Evolutionary conservation across 2,888 invertebrate genomes (phyloP), one percentile per base, ranked within the genome.

Genomic region (Gastracanthus pulcherrimus): DNA sequence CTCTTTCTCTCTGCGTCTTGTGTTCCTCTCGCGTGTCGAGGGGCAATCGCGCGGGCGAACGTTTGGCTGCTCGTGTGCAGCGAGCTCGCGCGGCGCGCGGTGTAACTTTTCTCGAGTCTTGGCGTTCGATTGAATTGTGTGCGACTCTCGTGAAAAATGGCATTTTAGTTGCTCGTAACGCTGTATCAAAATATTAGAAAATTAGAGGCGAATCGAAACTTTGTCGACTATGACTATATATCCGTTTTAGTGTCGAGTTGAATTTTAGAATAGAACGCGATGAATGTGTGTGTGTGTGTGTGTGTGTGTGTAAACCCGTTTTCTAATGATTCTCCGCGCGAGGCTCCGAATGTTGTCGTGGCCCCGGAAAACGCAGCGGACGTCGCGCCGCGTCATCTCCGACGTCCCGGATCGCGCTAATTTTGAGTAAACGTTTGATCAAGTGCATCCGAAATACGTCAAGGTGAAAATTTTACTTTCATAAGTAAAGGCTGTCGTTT

Each of bases 401-500:
- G 23, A 58, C 62, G 34, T n/a, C 4, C 29, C 31, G 62, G 31
- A 31, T 60, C 26, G 16, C 60, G 31, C 60, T 60, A 60, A 62
- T 62, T 64, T 64, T 23, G 64, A 19, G 64, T 38, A 38, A 36
- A 64, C 64, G 31, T 62, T 55, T 31, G 38, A 38, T 38, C 13
- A 38, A 5, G 38, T n/a, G 23, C 34, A 31, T 64, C 19, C 64
- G 66, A 36, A 71, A 58, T 23, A 48, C 34, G 19, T 70, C 34
- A 31, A 70, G 9, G n/a, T 51, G 62, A 31, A 48, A 34, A 75
- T 71, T 45, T 64, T 75, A 75, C 75, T 75, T 75, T 75, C 75
- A 75, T 66, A 66, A 75, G 64, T 64, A 64, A 75, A 75, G 75
- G 75, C 75, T 75, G 75, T 64, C 13, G 36, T 45, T 38, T n/a